Conservation (phyloP, 2,113 vertebrate genomes). For the Alexandromys fortis region DNA sequence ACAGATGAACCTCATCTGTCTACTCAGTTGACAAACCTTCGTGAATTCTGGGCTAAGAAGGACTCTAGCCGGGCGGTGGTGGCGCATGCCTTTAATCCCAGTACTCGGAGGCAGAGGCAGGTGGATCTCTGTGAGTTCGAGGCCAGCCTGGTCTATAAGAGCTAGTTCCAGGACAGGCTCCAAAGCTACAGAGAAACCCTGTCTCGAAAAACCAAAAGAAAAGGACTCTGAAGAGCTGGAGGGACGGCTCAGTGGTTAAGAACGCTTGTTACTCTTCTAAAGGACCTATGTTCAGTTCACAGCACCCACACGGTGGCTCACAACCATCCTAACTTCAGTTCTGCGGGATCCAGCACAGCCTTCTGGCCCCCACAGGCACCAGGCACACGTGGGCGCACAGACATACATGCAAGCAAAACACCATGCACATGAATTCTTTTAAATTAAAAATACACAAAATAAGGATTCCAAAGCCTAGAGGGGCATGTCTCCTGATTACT, state of each 20-base stretch:
- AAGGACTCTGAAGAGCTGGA: background rate
- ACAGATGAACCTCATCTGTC: background rate
- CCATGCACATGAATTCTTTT: too few relatives aligned
- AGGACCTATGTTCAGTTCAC: too few relatives aligned
- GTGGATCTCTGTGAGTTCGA: too few relatives aligned
- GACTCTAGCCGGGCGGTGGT: background rate
- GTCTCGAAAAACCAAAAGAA: too few relatives aligned
- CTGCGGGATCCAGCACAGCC: background rate
- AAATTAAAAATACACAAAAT: background rate
- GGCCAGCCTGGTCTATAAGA: too few relatives aligned
- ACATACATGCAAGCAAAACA: too few relatives aligned
- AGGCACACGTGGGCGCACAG: background rate
- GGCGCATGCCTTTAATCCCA: too few relatives aligned
- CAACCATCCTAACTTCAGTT: background rate
- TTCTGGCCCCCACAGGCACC: background rate
- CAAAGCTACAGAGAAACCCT: too few relatives aligned
- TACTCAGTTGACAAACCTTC: background rate
- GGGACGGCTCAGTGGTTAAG: background rate
- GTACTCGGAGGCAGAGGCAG: too few relatives aligned
- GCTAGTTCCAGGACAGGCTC: too few relatives aligned
- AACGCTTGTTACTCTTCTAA: background rate
- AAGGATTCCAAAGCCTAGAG: conserved; percentile 8
- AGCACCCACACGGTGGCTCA: background rate
- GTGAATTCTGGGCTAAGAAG: background rate
- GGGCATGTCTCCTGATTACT: accelerated